These are phyloP conservation scores for Leptinotarsa texana DNA, from an alignment of 1,140 invertebrate species.

Conservation along the genomic window DNA sequence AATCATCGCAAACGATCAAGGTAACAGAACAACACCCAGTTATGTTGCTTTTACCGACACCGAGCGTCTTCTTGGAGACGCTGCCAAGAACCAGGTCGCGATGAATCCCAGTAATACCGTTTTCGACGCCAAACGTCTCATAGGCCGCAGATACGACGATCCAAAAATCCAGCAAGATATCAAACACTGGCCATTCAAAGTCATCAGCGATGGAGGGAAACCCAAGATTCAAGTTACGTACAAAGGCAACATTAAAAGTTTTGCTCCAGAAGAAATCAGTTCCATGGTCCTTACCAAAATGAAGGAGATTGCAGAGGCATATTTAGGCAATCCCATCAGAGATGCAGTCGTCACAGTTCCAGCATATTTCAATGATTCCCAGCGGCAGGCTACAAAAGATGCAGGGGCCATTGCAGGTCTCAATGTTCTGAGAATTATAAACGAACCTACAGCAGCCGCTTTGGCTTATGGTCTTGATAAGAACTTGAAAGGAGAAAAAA, in stretches of 20 bases:
- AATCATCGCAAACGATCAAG: conserved; percentile 87
- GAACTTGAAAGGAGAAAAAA: conserved; percentile 74
- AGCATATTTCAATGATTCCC: conserved; percentile 73
- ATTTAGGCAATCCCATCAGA: conserved; percentile 55
- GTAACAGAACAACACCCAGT: conserved; percentile 96
- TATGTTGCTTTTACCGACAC: conserved; percentile 97
- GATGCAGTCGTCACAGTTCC: conserved; percentile 62
- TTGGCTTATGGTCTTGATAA: conserved; percentile 99
- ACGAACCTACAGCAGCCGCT: conserved; percentile 98
- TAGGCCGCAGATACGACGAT: conserved; percentile 59
- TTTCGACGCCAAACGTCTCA: conserved; percentile 65
- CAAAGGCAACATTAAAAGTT: conserved; percentile 75
- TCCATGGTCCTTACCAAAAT: conserved; percentile 70
- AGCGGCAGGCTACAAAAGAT: conserved; percentile 72
- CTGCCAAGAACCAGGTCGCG: conserved; percentile 90
- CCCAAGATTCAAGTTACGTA: conserved; percentile 74
- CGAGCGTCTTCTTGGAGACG: conserved; percentile 94
- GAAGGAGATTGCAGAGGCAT: conserved; percentile 64
- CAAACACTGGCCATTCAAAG: conserved; percentile 59
- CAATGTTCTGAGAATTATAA: conserved; percentile 98
- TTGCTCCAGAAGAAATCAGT: conserved; percentile 77
- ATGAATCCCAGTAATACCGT: conserved; percentile 88
- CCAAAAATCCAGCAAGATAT: conserved; percentile 59
- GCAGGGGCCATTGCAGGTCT: conserved; percentile 74
- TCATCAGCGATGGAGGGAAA: conserved; percentile 55